Evolutionary conservation across 2,113 vertebrate genomes (phyloP), one percentile per base, ranked within the genome.

Genomic region (Platanista minor): DNA sequence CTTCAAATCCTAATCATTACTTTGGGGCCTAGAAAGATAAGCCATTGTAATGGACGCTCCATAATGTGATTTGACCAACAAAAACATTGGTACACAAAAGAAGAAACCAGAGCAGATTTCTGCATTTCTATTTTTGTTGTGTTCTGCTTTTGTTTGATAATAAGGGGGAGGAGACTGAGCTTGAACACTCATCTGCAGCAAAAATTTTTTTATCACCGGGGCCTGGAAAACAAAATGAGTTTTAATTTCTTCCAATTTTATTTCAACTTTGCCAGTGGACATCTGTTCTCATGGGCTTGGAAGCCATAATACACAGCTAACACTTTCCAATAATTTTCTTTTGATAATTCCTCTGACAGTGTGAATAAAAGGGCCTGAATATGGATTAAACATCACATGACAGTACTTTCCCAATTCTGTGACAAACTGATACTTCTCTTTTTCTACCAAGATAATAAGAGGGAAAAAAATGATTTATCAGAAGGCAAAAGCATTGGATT

Each of bases 191-290:
- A 95, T 43, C 92, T 81, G 97, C 90, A 97, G 93, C 97, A 91
- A 97, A 97, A 97, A 98, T 96, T 98, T 98, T 98, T 97, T 88
- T 95, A 97, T 89, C 91, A 92, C 84, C 94, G 89, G 14, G 4
- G 74, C 82, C 97, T 97, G 96, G 75, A 94, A 98, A 98, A 98
- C 93, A 96, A 94, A 97, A 95, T 61, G 85, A 96, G 89, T 75
- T 87, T 98, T 97, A 98, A 98, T 98, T 97, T 97, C 94, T 98
- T 97, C 95, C 97, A 96, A 97, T 98, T 98, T 98, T 80, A 97
- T 98, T 98, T 98, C 97, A 97, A 97, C 97, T 98, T 98, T 98
- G 97, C 97, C 98, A 97, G 2, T 59, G 94, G 97, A 98, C 98
- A 98, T 98, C 98, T 98, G 98, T 94, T 98, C 98, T 94, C 62